Conservation (phyloP, 2,888 invertebrate species). For the Tubulanus polymorphus region DNA sequence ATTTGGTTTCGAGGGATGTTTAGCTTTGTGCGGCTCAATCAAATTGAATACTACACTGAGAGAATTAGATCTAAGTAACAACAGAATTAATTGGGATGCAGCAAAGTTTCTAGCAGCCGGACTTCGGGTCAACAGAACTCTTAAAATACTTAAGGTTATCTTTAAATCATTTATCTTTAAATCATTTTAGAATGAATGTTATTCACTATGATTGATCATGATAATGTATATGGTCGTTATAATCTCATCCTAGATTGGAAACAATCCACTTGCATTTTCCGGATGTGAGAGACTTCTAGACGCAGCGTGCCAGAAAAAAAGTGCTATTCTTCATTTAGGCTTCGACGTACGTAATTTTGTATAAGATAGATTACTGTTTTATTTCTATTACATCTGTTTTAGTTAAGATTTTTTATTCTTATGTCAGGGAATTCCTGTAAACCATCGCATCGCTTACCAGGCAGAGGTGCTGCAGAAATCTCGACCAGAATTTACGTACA, state of each 20-base stretch:
- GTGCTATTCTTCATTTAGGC: background rate
- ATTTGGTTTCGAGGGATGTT: conserved; percentile 42
- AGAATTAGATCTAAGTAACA: conserved; percentile 41
- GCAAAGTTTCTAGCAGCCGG: conserved; percentile 39
- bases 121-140: conserved; percentile 32
- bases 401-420: background rate
- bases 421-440: conserved; percentile 43
- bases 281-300: conserved; percentile 42
- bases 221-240: background rate
- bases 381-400: background rate
- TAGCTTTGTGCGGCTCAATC: conserved; percentile 41
- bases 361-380: background rate
- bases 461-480: conserved; percentile 34
- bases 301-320: conserved; percentile 21
- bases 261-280: conserved; percentile 49
- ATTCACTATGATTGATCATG: conserved; percentile 1
- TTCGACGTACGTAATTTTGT: background rate
- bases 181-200: background rate
- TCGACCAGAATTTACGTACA: too few relatives aligned
- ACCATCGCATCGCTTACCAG: conserved; percentile 34
- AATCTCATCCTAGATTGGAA: conserved; percentile 35
- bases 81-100: conserved; percentile 49
- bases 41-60: conserved; percentile 34
- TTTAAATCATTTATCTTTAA: background rate
- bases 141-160: conserved; percentile 42